These are phyloP conservation scores for Pseudorhombus dupliciocellatus DNA, from an alignment of 2,113 vertebrate genomes.

Conservation along the genomic window DNA sequence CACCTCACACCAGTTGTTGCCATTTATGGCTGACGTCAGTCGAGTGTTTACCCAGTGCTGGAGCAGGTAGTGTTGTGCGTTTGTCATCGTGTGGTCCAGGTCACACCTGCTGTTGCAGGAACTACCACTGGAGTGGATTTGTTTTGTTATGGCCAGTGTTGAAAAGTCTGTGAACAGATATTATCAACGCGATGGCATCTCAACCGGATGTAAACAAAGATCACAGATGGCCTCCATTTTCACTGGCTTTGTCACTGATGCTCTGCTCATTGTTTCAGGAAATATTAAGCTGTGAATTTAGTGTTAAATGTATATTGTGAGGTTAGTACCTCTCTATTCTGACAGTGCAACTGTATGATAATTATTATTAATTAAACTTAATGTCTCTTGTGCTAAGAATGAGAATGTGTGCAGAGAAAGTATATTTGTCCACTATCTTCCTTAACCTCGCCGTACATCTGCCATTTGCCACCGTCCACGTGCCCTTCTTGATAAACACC, in stretches of 20 bases:
- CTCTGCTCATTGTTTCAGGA: too few species aligned
- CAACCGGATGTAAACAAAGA: neutral
- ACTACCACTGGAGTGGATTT: neutral
- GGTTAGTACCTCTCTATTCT: too few species aligned
- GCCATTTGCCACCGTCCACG: constrained; percentile 91
- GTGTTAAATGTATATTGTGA: too few species aligned
- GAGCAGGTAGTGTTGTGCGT: neutral
- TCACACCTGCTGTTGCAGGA: neutral
- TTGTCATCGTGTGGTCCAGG: neutral
- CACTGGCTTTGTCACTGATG: too few species aligned
- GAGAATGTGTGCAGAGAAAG: too few species aligned
- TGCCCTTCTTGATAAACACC: constrained; percentile 96
- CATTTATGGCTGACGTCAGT: too few species aligned
- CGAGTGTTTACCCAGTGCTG: too few species aligned
- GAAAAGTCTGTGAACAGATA: neutral
- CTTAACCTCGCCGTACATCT: constrained; percentile 92
- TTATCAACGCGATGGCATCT: neutral
- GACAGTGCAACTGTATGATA: too few species aligned
- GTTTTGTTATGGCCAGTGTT: neutral
- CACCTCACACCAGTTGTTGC: too few species aligned
- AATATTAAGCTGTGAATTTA: too few species aligned
- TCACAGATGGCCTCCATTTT: neutral
- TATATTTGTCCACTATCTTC: constrained; percentile 52
- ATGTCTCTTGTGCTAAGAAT: too few species aligned
- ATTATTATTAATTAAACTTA: too few species aligned